Percentiles rank a stretch among this genome's conserved stretches.
Conservation (phyloP, 2,888 invertebrate genomes). For the Tipula confusa region DNA sequence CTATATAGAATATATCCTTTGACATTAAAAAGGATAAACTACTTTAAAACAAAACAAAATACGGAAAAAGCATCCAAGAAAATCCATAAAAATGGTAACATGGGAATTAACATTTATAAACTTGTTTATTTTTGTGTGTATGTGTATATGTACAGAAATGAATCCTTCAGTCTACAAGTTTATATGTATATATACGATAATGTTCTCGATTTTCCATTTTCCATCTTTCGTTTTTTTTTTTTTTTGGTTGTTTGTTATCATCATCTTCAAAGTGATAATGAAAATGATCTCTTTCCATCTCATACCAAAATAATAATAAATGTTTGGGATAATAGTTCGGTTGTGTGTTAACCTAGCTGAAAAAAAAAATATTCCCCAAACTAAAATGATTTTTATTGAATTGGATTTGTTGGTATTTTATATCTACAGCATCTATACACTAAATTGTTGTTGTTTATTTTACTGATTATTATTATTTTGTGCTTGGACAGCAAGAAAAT, state of each 20-base stretch:
- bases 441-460: conserved; percentile 20
- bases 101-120: not conserved
- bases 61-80: not conserved
- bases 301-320: not conserved
- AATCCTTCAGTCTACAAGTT: not conserved
- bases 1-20: not conserved
- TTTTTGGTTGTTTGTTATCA: not conserved
- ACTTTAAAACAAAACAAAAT: not conserved
- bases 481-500: not conserved
- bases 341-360: not conserved
- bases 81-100: conserved; percentile 5
- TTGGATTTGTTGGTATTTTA: not conserved
- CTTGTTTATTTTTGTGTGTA: not conserved
- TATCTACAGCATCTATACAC: not conserved
- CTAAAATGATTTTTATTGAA: conserved; percentile 9
- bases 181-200: not conserved
- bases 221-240: too few relatives aligned
- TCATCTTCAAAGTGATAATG: conserved; percentile 20
- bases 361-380: not conserved
- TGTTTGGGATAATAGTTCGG: conserved; percentile 1
- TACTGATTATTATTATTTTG: not conserved
- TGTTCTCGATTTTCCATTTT: not conserved
- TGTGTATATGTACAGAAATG: not conserved
- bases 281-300: not conserved
- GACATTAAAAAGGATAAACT: not conserved